Percentiles rank a stretch among this genome's conserved stretches.
phyloP scores from a whole-genome alignment of 2,113 vertebrate species.

The Xenopus laevis region DNA sequence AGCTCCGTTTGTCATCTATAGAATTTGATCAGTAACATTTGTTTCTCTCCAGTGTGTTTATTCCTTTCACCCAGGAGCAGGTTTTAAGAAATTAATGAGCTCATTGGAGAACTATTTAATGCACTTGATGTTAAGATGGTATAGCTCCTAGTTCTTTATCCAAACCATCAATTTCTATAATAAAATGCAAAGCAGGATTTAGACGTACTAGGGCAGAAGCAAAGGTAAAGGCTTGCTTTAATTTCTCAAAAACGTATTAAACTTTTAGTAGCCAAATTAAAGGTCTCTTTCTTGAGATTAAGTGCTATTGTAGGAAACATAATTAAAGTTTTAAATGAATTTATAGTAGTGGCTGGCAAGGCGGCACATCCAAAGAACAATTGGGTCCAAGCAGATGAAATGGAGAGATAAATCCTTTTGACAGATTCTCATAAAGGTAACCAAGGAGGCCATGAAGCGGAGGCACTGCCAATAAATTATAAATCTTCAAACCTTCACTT shows the following conservation, averaged over 20 bases:
- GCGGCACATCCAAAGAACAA: background rate
- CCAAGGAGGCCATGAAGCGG: slow-evolving; percentile 1
- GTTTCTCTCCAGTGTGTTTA: background rate
- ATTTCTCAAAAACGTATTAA: background rate
- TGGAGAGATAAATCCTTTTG: background rate
- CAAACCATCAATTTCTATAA: background rate
- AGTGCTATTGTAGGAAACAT: background rate
- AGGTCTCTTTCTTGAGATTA: background rate
- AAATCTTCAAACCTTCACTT: background rate
- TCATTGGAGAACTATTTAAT: background rate
- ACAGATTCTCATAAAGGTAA: slow-evolving; percentile 5
- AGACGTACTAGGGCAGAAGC: background rate
- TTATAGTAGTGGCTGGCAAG: background rate
- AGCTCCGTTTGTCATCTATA: background rate
- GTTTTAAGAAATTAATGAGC: background rate
- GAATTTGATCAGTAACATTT: background rate
- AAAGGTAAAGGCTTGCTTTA: background rate
- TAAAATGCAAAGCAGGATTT: background rate
- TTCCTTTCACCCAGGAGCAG: background rate
- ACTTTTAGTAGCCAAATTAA: slow-evolving; percentile 1
- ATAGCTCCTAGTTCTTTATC: background rate
- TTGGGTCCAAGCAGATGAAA: background rate
- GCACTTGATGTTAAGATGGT: background rate
- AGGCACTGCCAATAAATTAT: background rate
- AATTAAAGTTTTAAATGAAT: background rate